Evolutionary conservation across 2,797 vertebrate genomes (phyloP).

Genomic region (Cichlasoma orientale): DNA sequence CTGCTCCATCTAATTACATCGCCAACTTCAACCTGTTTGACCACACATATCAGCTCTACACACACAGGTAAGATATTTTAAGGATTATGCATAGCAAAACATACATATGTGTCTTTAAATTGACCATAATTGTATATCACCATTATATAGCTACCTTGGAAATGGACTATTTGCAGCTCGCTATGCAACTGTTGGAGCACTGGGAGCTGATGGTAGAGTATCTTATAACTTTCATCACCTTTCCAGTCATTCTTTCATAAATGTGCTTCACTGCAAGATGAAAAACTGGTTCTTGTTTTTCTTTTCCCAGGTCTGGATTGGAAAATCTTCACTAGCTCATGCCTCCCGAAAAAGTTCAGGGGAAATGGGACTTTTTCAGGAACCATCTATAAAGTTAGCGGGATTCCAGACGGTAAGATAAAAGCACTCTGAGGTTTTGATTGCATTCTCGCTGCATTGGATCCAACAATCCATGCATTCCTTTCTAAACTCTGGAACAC

Average conservation of each 20-base stretch:
- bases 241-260: background rate
- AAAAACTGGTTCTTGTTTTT: conserved; percentile 16
- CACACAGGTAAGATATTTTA: conserved; percentile 86
- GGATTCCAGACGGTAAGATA: conserved; percentile 90
- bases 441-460: conserved; percentile 50
- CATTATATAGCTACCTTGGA: conserved; percentile 89
- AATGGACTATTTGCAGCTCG: conserved; percentile 94
- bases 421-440: conserved; percentile 63
- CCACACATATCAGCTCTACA: conserved; percentile 92
- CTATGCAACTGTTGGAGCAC: conserved; percentile 90
- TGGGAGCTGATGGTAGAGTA: conserved; percentile 87
- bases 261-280: background rate
- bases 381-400: conserved; percentile 92
- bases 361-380: conserved; percentile 93
- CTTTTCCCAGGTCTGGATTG: conserved; percentile 79
- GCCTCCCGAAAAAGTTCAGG: conserved; percentile 91
- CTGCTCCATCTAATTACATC: conserved; percentile 87
- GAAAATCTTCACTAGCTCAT: conserved; percentile 92
- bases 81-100: background rate
- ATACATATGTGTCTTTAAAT: background rate
- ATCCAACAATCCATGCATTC: conserved; percentile 58
- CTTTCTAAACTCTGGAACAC: conserved; percentile 44
- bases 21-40: conserved; percentile 95
- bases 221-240: background rate
- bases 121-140: conserved; percentile 25